A percentile compares a stretch with the other conserved stretches of the same genome.
phyloP scores from a whole-genome alignment of 2,888 invertebrate species.

The Lasioglossum calceatum region DNA sequence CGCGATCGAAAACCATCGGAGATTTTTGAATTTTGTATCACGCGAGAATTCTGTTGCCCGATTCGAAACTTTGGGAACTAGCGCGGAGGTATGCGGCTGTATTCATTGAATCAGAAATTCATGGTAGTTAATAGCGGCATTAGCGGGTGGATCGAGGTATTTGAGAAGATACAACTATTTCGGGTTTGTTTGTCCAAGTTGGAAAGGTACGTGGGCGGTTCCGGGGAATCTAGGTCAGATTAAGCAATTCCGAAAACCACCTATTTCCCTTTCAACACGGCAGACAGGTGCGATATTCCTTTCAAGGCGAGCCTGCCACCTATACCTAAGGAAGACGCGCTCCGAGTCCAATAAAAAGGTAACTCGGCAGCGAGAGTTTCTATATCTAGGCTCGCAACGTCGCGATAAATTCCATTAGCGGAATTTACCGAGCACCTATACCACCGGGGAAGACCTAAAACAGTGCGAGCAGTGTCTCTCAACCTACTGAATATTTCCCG shows the following conservation, averaged over 20 bases:
- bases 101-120: background rate
- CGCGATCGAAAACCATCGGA: background rate
- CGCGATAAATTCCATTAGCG: constrained; percentile 80
- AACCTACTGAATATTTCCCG: constrained; percentile 31
- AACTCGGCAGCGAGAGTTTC: constrained; percentile 70
- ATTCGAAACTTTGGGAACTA: background rate
- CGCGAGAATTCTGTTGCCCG: background rate
- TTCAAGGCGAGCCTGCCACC: constrained; percentile 43
- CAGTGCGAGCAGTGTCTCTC: constrained; percentile 51
- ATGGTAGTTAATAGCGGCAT: background rate
- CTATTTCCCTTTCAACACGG: constrained; percentile 28
- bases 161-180: background rate
- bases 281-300: constrained; percentile 50
- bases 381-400: constrained; percentile 72
- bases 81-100: background rate
- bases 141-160: background rate
- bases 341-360: constrained; percentile 73
- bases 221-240: background rate
- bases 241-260: constrained; percentile 37
- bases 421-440: constrained; percentile 74
- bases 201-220: background rate
- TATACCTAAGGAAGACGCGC: constrained; percentile 55
- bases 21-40: background rate
- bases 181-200: background rate
- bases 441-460: constrained; percentile 64